Evolutionary conservation across 2,888 invertebrate genomes (phyloP).

Genomic region (Eulithis testata): DNA sequence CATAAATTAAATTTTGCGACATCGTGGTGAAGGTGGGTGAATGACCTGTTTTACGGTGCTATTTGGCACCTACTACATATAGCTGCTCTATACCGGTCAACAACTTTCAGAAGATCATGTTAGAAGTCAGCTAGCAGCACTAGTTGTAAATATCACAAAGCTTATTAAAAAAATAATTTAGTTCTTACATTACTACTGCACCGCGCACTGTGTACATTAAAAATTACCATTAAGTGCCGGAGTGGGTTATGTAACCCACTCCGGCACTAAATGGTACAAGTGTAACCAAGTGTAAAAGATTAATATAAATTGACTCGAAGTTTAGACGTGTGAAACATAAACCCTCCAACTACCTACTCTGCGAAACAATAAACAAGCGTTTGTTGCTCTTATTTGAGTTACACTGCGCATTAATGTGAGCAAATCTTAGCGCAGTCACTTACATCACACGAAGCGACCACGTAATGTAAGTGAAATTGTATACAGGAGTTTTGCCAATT

Average conservation of each 20-base stretch:
- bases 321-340: constrained; percentile 12
- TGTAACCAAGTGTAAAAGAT: constrained; percentile 22
- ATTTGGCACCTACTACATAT: too few species aligned
- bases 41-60: too few species aligned
- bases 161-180: constrained; percentile 25
- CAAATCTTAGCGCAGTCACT: too few species aligned
- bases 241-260: not conserved
- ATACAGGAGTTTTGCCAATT: too few species aligned
- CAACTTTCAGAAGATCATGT: not conserved
- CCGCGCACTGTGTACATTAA: constrained; percentile 5
- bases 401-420: too few species aligned
- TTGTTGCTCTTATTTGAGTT: too few species aligned
- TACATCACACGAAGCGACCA: not conserved
- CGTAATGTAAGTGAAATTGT: too few species aligned
- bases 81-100: not conserved
- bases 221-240: too few species aligned
- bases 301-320: constrained; percentile 24
- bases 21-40: too few species aligned
- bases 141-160: constrained; percentile 13
- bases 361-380: too few species aligned
- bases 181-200: constrained; percentile 8
- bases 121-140: not conserved
- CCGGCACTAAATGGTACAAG: constrained; percentile 4
- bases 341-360: too few species aligned
- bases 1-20: too few species aligned